Conservation (phyloP, 1,140 invertebrate species). For the Drosophila parvula region DNA sequence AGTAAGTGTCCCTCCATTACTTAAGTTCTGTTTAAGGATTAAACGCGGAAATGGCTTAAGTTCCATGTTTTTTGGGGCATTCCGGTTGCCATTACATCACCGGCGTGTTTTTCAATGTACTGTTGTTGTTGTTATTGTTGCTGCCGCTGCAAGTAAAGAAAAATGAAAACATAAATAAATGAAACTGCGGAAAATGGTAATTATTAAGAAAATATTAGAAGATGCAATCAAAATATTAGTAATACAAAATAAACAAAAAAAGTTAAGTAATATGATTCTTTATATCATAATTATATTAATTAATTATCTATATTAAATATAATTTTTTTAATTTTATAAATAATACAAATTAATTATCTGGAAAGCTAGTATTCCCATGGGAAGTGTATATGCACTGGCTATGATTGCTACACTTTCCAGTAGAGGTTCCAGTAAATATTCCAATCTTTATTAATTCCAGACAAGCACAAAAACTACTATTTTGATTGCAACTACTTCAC, state of each 20-base stretch:
- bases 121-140: slow-evolving; percentile 44
- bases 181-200: slow-evolving; percentile 37
- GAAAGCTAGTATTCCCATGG: too few relatives aligned
- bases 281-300: too few relatives aligned
- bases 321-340: background rate
- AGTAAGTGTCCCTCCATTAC: slow-evolving; percentile 86
- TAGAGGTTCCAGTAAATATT: background rate
- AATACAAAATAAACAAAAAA: too few relatives aligned
- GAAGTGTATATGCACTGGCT: background rate
- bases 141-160: slow-evolving; percentile 13
- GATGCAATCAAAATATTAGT: slow-evolving; percentile 17
- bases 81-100: slow-evolving; percentile 62
- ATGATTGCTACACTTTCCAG: background rate
- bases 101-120: slow-evolving; percentile 32
- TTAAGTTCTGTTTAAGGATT: background rate
- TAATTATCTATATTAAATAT: too few relatives aligned
- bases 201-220: slow-evolving; percentile 23
- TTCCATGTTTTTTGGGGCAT: background rate
- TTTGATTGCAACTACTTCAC: slow-evolving; percentile 2
- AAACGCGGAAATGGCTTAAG: slow-evolving; percentile 21
- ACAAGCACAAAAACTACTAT: too few relatives aligned
- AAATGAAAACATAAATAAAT: slow-evolving; percentile 25
- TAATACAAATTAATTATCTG: background rate
- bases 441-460: background rate
- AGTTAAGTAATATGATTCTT: too few relatives aligned